Base-by-base conservation (phyloP, 2,113 vertebrate species). In the Hippocampus comes region DNA sequence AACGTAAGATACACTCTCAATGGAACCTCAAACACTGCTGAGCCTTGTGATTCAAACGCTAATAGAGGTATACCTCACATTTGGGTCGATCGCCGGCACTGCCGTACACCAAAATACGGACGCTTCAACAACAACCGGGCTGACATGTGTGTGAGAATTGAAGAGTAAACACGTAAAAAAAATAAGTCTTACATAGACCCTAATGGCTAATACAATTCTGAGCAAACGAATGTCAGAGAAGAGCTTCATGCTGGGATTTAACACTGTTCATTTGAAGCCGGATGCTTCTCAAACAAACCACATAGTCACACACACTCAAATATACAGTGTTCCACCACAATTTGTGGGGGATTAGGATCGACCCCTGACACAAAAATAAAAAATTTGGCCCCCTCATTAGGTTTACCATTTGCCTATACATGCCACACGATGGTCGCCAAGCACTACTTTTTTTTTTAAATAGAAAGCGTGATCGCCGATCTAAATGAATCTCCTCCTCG, bases 11-110 rank as follows among this genome's bases (percentile, higher is more conserved):
- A 14, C 12, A 0, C 4, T 14, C 25, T 23, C 56, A 59, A 75
- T 51, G 70, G 71, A 71, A 67, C 66, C 56, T 27, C 56, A 73
- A 87, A 89, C 68, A 86, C 86, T 89, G 82, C 30, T 83, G 82
- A 87, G 87, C 82, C 81, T 64, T 49, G 73, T 79, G 74, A 78
- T 83, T 82, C 71, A 73, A 74, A 74, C 51, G 0, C 68, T 64
- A 68, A 69, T 79, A 73, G 72, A 72, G 23, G 48, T 56, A 59
- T 21, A 71, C 73, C 53, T 63, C 67, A 75, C 76, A 53, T 48
- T 9, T 73, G 48, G 65, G 51, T 34, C 66, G 1, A 41, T 11
- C 17, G 9, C 48, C 63, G 46, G 65, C 59, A 63, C 51, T 61
- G 56, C 30, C 1, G 43, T 73, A 27, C 48, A 64, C 9, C 68